Conservation (phyloP, 2,888 invertebrate genomes). For the Melieria picta region DNA sequence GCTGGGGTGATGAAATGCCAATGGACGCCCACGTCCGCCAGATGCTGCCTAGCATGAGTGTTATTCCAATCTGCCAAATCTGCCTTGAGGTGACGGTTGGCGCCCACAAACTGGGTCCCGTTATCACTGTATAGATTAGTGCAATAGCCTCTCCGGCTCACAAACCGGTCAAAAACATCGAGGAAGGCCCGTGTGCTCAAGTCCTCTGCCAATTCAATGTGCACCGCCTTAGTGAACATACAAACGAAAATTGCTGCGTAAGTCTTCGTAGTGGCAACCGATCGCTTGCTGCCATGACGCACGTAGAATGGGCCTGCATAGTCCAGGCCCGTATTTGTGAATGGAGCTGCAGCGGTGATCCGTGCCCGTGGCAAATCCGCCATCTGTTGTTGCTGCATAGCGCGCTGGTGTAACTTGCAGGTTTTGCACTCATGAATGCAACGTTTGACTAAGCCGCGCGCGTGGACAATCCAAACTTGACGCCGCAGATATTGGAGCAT, state of each 20-base stretch:
- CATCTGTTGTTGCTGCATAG: no score
- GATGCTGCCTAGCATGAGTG: no score
- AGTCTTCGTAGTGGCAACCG: not conserved
- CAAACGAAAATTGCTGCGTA: conserved; percentile 9
- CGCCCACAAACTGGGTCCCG: conserved; percentile 20
- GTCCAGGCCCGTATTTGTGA: not conserved
- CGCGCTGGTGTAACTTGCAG: no score
- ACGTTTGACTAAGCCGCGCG: no score
- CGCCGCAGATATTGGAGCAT: not conserved
- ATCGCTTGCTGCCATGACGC: not conserved
- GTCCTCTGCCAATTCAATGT: conserved; percentile 31
- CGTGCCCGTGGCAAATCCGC: not conserved
- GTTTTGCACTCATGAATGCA: no score
- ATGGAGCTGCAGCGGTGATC: not conserved
- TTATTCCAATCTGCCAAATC: not conserved
- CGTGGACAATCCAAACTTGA: not conserved
- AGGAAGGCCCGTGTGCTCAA: conserved; percentile 21
- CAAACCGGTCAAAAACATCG: conserved; percentile 23
- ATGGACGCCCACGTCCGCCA: not conserved
- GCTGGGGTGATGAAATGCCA: conserved; percentile 7
- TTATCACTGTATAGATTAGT: conserved; percentile 8
- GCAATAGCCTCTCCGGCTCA: not conserved
- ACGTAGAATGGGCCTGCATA: conserved; percentile 11
- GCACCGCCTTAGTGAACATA: conserved; percentile 31
- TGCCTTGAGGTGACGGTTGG: conserved; percentile 9